phyloP scores from a whole-genome alignment of 2,797 vertebrate genomes.

The Mormyrops attenuatus region DNA sequence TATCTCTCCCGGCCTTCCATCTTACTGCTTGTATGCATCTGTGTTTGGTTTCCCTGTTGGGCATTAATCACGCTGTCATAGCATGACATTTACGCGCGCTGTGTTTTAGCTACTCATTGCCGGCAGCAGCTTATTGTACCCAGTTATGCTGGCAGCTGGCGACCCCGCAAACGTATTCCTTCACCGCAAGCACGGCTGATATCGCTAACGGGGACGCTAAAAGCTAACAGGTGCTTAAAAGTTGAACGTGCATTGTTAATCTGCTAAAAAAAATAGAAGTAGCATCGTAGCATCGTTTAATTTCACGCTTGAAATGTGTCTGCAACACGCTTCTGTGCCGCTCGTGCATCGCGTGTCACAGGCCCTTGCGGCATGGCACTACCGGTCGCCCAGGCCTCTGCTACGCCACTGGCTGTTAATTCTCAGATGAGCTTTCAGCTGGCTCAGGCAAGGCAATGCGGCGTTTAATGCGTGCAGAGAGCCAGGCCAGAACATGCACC shows the following conservation, averaged over 20 bases:
- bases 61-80: background rate
- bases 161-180: background rate
- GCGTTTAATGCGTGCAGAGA: background rate
- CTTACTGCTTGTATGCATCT: background rate
- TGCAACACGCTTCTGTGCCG: background rate
- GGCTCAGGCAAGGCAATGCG: background rate
- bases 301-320: background rate
- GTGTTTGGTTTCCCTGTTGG: background rate
- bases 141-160: too few species aligned
- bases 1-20: background rate
- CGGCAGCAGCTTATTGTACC: too few species aligned
- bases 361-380: background rate
- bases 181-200: background rate
- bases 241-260: background rate
- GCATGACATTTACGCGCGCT: background rate
- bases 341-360: background rate
- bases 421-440: background rate
- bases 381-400: background rate
- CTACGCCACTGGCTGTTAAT: background rate
- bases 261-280: background rate
- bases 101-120: background rate
- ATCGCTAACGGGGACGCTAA: background rate
- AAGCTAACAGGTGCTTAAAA: background rate
- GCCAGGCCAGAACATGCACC: background rate
- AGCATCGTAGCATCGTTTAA: background rate